phyloP scores from a whole-genome alignment of 2,888 invertebrate genomes.

The Lycophotia porphyrea region DNA sequence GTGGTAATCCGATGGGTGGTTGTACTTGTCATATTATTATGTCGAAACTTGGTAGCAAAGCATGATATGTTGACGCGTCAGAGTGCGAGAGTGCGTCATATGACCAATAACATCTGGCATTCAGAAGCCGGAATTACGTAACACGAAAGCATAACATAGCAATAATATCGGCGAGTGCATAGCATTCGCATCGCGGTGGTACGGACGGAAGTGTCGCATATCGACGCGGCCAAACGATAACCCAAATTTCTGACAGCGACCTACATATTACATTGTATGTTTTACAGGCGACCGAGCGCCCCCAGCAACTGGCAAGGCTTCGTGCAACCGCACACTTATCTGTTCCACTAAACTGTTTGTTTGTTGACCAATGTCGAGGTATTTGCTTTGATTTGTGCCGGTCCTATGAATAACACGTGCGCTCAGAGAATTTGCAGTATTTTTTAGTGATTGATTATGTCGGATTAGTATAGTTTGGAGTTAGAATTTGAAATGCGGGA shows the following conservation, averaged over 20 bases:
- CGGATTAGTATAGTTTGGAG: background rate
- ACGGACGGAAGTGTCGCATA: constrained; percentile 87
- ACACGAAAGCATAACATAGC: constrained; percentile 73
- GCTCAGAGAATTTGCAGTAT: background rate
- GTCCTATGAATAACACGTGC: constrained; percentile 48
- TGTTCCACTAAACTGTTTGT: constrained; percentile 69
- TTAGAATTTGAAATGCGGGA: constrained; percentile 12
- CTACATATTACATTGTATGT: constrained; percentile 86
- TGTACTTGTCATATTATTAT: constrained; percentile 3
- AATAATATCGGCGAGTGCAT: constrained; percentile 83
- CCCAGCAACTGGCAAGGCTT: constrained; percentile 76
- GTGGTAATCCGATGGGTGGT: background rate
- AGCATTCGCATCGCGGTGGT: constrained; percentile 81
- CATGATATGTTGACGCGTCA: constrained; percentile 63
- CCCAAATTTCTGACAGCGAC: constrained; percentile 88
- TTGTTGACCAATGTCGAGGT: constrained; percentile 72
- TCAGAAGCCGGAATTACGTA: constrained; percentile 77
- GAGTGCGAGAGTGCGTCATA: constrained; percentile 72
- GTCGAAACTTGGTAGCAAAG: constrained; percentile 7
- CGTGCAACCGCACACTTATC: constrained; percentile 72
- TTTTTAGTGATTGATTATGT: constrained; percentile 16
- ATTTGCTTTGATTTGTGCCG: constrained; percentile 52
- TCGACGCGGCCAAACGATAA: constrained; percentile 88
- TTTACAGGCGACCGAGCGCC: constrained; percentile 80
- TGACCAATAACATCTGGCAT: constrained; percentile 74